These are phyloP conservation scores for Mythimna lalbum DNA, from an alignment of 2,888 invertebrate species.

Conservation along the genomic window DNA sequence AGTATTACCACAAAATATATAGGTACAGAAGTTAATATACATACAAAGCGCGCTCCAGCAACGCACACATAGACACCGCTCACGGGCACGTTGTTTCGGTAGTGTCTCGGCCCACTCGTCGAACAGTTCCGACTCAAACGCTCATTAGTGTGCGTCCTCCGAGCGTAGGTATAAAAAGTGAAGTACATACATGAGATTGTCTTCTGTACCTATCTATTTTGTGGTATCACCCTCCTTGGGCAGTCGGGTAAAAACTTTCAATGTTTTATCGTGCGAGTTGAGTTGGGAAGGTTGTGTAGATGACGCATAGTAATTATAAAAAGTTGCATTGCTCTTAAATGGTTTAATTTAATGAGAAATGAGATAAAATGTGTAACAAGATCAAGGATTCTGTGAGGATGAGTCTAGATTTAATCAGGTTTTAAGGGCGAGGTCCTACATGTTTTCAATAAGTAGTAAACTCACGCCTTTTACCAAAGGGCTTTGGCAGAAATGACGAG, in stretches of 20 bases:
- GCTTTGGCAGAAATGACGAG: background rate
- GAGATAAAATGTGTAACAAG: conserved; percentile 50
- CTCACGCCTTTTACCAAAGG: background rate
- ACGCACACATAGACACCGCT: too few relatives aligned
- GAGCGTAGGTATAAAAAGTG: too few relatives aligned
- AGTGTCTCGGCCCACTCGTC: too few relatives aligned
- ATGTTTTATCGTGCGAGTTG: background rate
- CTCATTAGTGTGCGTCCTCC: too few relatives aligned
- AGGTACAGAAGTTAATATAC: too few relatives aligned
- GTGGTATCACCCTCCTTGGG: background rate
- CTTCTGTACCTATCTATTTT: too few relatives aligned
- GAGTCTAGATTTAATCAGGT: background rate
- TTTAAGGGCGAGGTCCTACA: conserved; percentile 7
- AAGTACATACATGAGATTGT: too few relatives aligned
- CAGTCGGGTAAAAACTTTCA: background rate
- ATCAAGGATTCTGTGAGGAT: conserved; percentile 32
- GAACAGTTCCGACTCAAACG: too few relatives aligned
- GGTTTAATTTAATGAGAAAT: conserved; percentile 32
- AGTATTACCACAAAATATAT: too few relatives aligned
- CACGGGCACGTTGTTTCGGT: too few relatives aligned
- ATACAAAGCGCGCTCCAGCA: too few relatives aligned
- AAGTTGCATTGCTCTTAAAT: conserved; percentile 7
- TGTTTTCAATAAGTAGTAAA: background rate
- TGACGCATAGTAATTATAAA: conserved; percentile 15
- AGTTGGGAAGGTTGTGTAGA: background rate